Evolutionary conservation across 2,888 invertebrate genomes (phyloP).

Genomic region (Diogma glabrata): DNA sequence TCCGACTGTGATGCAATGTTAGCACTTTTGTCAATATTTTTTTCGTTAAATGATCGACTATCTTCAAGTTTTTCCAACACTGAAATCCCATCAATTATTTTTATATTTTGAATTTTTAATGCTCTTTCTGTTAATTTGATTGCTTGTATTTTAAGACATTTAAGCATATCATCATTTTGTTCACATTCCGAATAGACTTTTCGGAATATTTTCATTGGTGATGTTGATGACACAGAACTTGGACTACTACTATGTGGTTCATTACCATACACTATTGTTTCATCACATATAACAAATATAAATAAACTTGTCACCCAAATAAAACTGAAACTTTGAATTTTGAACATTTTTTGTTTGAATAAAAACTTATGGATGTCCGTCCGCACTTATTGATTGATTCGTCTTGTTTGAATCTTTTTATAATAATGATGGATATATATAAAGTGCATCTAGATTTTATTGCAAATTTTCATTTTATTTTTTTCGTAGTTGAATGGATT

Average conservation of each 20-base stretch:
- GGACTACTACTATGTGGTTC: neutral
- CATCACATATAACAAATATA: conserved; percentile 8
- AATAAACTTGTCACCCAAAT: too few relatives aligned
- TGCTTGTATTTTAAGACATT: conserved; percentile 61
- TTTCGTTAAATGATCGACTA: conserved; percentile 23
- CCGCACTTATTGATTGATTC: too few relatives aligned
- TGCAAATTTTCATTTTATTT: too few relatives aligned
- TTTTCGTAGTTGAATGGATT: too few relatives aligned
- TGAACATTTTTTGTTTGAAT: too few relatives aligned
- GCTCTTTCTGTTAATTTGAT: conserved; percentile 54
- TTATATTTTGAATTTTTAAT: conserved; percentile 46
- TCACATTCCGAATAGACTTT: conserved; percentile 44
- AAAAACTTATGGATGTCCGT: too few relatives aligned
- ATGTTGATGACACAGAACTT: neutral
- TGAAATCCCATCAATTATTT: conserved; percentile 49
- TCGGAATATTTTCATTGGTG: conserved; percentile 26
- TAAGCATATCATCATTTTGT: conserved; percentile 48
- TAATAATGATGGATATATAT: too few relatives aligned
- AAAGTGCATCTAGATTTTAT: too few relatives aligned
- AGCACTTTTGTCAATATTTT: neutral
- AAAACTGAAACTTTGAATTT: too few relatives aligned
- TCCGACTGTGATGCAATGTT: conserved; percentile 21
- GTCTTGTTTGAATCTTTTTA: too few relatives aligned
- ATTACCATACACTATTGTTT: neutral
- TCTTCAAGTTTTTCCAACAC: conserved; percentile 38